These are phyloP conservation scores for Meandrina meandrites DNA, from an alignment of 92 coral and sea anemone species.

Conservation along the genomic window DNA sequence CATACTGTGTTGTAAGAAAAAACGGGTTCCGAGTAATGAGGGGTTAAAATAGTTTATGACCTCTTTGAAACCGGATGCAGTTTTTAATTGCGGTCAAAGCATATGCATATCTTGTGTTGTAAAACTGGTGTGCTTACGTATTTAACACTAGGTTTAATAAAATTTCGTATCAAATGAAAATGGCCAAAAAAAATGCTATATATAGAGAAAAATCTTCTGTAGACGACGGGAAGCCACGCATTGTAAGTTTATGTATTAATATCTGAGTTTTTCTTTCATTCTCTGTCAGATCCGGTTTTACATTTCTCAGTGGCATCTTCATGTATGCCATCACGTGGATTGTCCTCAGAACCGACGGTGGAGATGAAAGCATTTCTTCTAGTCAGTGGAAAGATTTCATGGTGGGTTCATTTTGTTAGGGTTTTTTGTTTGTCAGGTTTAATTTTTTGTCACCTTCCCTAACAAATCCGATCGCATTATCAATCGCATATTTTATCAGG, in stretches of 20 bases:
- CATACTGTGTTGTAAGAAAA: background rate
- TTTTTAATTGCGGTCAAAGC: background rate
- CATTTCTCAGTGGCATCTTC: conserved; percentile 74
- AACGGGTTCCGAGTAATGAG: background rate
- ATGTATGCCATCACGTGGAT: conserved; percentile 74
- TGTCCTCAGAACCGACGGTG: conserved; percentile 55
- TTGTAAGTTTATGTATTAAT: no score
- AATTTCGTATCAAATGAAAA: no score
- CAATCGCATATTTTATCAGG: no score
- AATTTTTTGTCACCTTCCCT: background rate
- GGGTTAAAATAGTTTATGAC: background rate
- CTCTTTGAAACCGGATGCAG: conserved; percentile 2
- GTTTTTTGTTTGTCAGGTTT: background rate
- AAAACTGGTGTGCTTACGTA: background rate
- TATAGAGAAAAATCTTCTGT: no score
- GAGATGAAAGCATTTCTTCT: conserved; percentile 43
- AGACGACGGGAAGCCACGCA: no score
- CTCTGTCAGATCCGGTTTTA: conserved; percentile 68
- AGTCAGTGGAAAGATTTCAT: conserved; percentile 77
- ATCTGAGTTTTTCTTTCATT: background rate
- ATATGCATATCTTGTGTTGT: background rate
- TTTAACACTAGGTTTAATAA: background rate
- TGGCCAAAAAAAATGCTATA: no score
- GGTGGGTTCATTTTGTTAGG: conserved; percentile 44
- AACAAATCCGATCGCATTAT: background rate